Percentiles rank a stretch among this genome's conserved stretches.
Conservation (phyloP, 2,888 invertebrate species). For the Cephonodes hylas region DNA sequence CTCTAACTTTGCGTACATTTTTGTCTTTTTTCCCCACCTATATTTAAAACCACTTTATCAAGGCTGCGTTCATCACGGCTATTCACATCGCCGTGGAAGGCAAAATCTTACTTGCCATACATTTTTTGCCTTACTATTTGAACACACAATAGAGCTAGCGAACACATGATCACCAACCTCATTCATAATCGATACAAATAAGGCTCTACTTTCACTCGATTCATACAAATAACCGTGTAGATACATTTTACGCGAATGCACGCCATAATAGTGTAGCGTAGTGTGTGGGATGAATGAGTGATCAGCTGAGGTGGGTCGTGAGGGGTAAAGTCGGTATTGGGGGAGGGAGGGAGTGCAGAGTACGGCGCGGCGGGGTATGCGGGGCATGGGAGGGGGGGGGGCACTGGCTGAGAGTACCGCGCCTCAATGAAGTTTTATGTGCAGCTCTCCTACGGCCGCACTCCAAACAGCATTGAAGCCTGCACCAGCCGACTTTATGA, state of each 20-base stretch:
- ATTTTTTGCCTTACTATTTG: not conserved
- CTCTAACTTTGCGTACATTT: no score
- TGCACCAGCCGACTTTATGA: not conserved
- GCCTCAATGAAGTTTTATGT: not conserved
- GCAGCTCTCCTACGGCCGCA: not conserved
- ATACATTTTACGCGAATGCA: not conserved
- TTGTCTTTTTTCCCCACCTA: no score
- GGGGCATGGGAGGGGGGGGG: not conserved
- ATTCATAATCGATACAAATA: not conserved
- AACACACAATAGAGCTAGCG: not conserved
- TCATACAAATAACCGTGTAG: not conserved
- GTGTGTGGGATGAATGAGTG: slow-evolving; percentile 1
- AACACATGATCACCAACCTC: not conserved
- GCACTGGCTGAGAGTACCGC: not conserved
- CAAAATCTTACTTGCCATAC: no score
- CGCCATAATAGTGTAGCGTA: not conserved
- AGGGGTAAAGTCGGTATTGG: not conserved
- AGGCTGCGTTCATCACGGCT: no score
- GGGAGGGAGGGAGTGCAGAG: no score
- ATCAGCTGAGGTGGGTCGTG: not conserved
- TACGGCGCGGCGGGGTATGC: not conserved
- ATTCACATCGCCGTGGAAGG: no score
- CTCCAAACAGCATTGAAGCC: not conserved
- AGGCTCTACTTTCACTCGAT: not conserved
- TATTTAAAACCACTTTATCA: no score